Base-by-base conservation (phyloP, 1,140 invertebrate species). In the Philopotamus ludificatus region DNA sequence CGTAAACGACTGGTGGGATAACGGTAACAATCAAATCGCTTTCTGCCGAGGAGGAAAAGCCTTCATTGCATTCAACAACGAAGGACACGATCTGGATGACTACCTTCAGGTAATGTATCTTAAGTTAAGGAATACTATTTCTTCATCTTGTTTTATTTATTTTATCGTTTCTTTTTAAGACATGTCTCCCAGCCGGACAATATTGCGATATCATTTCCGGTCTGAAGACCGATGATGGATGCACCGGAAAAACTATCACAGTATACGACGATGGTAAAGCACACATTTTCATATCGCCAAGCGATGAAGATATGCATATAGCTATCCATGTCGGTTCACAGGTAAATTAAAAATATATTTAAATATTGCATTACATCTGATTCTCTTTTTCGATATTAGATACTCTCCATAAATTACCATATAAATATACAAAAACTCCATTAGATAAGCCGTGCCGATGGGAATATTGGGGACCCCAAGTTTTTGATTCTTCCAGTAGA, bases 161-260 rank as follows among this genome's bases (percentile, higher is more conserved):
- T 4, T 9, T 15, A 8, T 9, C 18, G 3, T 15, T 15, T 47
- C 3, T 16, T 15, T 15, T 47, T 16, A 4, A 34, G 28, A 34
- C 28, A 7, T 34, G 28, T 34, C 28, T 34, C 12, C 28, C 91
- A 0, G 76, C 85, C 70, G 93, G 93, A 2, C 80, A 63, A 0
- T 96, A 96, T 73, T 96, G 93, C 76, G 93, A 97, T 73, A 82
- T 96, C 1, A 93, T 89, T 62, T 84, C 83, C 51, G 88, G 88
- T 7, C 74, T 74, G 21, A 68, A 83, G 18, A 67, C 73, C 0
- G 73, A 81, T 58, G 79, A 77, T 4, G 60, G 55, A 0, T 89
- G 88, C 65, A 85, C 84, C 0, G 87, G 87, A 21, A 84, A 83
- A 62, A 71, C 71, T 0, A 73, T 89, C 0, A 71, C 71, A 0